These are phyloP conservation scores for Eretmochelys imbricata DNA, from an alignment of 2,113 vertebrate species.

Conservation along the genomic window DNA sequence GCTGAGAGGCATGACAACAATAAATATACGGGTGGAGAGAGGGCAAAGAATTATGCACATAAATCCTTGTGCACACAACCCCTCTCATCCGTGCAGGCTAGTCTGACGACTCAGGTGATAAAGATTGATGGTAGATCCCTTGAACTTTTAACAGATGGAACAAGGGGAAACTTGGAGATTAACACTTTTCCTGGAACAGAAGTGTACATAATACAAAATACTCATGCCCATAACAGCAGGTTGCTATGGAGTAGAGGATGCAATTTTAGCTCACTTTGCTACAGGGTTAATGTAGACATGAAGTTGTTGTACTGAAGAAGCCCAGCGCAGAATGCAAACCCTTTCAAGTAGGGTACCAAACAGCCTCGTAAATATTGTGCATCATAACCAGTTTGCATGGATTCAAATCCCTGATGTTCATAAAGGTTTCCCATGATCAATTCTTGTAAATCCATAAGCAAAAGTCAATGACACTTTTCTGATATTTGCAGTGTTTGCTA, in stretches of 20 bases:
- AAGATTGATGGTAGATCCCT: neutral
- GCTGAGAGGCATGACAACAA: neutral
- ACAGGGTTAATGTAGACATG: neutral
- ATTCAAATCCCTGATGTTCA: neutral
- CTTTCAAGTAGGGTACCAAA: neutral
- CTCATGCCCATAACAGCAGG: neutral
- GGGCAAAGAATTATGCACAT: neutral
- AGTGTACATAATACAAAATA: neutral
- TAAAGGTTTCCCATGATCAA: neutral
- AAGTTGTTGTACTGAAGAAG: neutral
- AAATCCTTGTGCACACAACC: neutral
- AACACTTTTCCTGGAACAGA: neutral
- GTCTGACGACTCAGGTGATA: neutral
- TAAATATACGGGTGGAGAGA: neutral
- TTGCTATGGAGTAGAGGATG: neutral
- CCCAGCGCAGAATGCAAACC: neutral
- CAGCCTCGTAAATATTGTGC: neutral
- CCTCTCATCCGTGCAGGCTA: neutral
- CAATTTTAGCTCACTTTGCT: neutral
- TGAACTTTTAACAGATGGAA: neutral
- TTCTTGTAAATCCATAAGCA: neutral
- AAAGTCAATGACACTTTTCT: neutral
- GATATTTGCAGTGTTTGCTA: neutral
- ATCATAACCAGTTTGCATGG: neutral
- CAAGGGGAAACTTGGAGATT: neutral